Conservation (phyloP, 2,113 vertebrate genomes). For the Nyctereutes procyonoides region DNA sequence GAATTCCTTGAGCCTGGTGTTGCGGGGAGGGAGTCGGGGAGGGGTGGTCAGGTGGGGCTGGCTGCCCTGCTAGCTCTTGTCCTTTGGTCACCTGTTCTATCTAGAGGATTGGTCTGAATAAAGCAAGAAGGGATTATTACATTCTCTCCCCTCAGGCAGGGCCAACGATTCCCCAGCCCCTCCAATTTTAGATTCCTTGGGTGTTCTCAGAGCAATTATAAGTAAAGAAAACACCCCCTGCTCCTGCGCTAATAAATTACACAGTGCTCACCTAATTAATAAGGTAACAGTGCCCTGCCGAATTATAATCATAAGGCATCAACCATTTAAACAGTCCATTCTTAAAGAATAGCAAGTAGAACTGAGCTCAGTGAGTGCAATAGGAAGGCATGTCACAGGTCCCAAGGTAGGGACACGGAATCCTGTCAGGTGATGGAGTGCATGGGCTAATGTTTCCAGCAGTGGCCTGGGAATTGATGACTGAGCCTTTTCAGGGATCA, state of each 20-base stretch:
- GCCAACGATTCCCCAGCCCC: conserved; percentile 63
- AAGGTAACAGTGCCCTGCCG: conserved; percentile 63
- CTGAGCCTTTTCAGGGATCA: conserved; percentile 25
- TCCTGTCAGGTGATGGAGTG: neutral
- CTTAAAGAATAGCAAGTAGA: conserved; percentile 47
- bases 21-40: neutral
- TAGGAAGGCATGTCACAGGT: neutral
- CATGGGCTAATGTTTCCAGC: neutral
- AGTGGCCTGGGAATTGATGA: conserved; percentile 36
- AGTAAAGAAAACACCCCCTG: conserved; percentile 76
- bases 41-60: neutral
- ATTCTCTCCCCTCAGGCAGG: conserved; percentile 46
- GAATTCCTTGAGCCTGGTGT: neutral
- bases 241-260: conserved; percentile 77
- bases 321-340: conserved; percentile 60
- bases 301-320: conserved; percentile 73
- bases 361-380: conserved; percentile 15
- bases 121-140: conserved; percentile 59
- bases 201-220: conserved; percentile 74
- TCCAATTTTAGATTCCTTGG: conserved; percentile 73
- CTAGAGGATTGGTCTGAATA: conserved; percentile 44
- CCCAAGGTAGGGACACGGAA: fast-evolving
- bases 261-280: conserved; percentile 77
- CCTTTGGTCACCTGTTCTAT: neutral
- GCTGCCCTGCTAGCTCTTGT: neutral